Base-by-base conservation (phyloP, 2,797 vertebrate genomes). In the Natrix natrix region DNA sequence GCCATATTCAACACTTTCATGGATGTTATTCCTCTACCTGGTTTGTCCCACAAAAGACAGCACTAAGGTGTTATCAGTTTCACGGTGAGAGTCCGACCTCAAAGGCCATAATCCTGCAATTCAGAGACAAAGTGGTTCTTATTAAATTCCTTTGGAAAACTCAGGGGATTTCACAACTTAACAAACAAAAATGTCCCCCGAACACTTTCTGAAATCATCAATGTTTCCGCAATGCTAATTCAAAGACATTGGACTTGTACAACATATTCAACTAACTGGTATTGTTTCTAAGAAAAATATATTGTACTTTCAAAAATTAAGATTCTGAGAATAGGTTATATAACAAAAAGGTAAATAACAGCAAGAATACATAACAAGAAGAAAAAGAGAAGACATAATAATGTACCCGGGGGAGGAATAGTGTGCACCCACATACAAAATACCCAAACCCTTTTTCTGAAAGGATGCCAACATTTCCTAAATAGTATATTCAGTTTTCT, bases 1-100 rank as follows among this genome's bases (percentile, higher is more conserved):
- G 22, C 43, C 0, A 90, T n/a, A 63, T 3, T 20, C 12, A 2
- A 0, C 28, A 28, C 48, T 24, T 24, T 54, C 26, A 66, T 10
- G 8, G 59, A 55, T 83, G 37, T 63, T 28, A 13, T 69, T 78
- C 28, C 91, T 97, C 97, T 95, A 99, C 99, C 99, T 98, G 26
- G 99, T 99, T 96, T 99, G 99, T 96, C 99, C 99, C 69, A 99
- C 99, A 13, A 99, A 99, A 88, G 99, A 99, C 91, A 99, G 98
- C 92, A 99, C 99, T 96, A 99, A 97, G 94, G 98, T 99, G 94
- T 99, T 99, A 94, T 99, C 99, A 0, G 99, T 99, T 94, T 99
- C 98, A 88, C 98, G 98, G 89, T 97, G 98, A 0, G 99, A 98
- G 96, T 99, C 99, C 0, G 99, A 99, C 90, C 99, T 98, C 55